Evolutionary conservation across 1,140 invertebrate genomes (phyloP).

Genomic region (Geopemphigus sp.): DNA sequence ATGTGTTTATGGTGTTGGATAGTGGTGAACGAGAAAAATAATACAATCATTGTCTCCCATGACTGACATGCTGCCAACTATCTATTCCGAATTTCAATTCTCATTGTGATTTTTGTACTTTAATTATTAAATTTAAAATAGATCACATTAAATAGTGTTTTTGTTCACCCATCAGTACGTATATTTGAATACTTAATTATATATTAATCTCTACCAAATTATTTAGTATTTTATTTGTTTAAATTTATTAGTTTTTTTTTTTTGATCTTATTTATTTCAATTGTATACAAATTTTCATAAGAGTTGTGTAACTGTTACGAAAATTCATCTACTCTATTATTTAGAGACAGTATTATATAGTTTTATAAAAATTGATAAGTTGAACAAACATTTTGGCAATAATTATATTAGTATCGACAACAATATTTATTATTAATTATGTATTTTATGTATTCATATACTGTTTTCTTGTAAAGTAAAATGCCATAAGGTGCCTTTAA

Average conservation of each 20-base stretch:
- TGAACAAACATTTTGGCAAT: neutral
- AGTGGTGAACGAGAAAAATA: constrained; percentile 25
- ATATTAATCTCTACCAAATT: constrained; percentile 2
- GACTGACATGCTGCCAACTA: neutral
- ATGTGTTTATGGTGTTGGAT: constrained; percentile 54
- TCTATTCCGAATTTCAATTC: neutral
- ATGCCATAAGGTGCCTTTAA: too few relatives aligned
- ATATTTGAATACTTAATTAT: constrained; percentile 18
- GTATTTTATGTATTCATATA: too few relatives aligned
- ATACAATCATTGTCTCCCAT: neutral
- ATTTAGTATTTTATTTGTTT: neutral
- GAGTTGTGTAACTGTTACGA: neutral
- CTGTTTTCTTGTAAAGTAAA: too few relatives aligned
- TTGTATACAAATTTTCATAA: neutral
- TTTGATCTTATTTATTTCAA: too few relatives aligned
- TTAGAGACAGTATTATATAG: constrained; percentile 8
- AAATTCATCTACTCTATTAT: neutral
- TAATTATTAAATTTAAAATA: neutral
- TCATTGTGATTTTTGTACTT: neutral
- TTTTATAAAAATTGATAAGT: neutral
- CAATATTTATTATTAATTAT: too few relatives aligned
- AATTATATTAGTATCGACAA: neutral
- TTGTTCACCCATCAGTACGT: neutral
- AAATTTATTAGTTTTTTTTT: neutral
- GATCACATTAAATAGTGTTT: neutral